Base-by-base conservation (phyloP, 1,140 invertebrate genomes). In the Lasioglossum baleicum region DNA sequence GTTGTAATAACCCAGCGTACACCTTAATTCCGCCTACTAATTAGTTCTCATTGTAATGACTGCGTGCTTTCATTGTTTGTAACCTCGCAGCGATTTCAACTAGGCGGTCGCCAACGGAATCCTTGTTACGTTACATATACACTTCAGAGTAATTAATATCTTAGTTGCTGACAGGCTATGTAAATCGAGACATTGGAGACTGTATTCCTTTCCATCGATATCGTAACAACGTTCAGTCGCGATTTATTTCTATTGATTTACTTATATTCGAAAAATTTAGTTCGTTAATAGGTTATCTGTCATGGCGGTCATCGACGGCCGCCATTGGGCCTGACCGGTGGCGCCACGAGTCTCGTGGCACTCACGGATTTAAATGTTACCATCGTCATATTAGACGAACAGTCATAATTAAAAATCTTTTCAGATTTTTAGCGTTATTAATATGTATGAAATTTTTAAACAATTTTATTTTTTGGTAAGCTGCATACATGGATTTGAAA, bases 21-120 rank as follows among this genome's bases (percentile, higher is more conserved):
- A 63, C 60, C 68, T 78, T 63, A 70, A 77, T 70, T 51, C 66
- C 58, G n/a, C 15, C 68, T 53, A 44, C 75, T 71, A 78, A 78
- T 78, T 78, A 71, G 58, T 22, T 11, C 15, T 53, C 75, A 42
- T 64, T 78, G 60, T 53, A 78, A 71, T 22, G 44, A 66, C 51
- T 74, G 17, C 51, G 51, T 35, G 51, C 42, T 48, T n/a, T 56
- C 77, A 58, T 72, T 67, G 77, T 80, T 73, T 35, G 48, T 61
- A 56, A 65, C 13, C 75, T 51, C n/a, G 61, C 31, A 63, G 17
- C 60, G 63, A 71, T 79, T 73, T 35, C 20, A 65, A 31, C 35
- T 48, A 44, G 40, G 20, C 42, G 42, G 35, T 35, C 11, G 2
- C 26, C 26, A 42, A 4, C 1, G 0, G 26, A 35, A 69, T 35